phyloP scores from a whole-genome alignment of 2,888 invertebrate species.

The Steinernema scapterisci region DNA sequence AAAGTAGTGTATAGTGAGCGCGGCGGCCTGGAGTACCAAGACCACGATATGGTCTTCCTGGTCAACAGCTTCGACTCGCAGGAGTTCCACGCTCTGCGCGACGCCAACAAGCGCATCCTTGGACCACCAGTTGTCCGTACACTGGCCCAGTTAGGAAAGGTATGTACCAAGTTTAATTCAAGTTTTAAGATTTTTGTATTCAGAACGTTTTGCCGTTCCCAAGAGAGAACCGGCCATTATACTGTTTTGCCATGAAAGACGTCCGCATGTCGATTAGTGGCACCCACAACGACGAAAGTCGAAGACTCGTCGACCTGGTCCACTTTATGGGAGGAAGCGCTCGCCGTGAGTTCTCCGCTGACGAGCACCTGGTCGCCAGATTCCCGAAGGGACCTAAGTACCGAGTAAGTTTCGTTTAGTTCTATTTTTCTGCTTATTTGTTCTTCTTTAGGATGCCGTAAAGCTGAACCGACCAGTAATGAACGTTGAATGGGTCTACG shows the following conservation, averaged over 20 bases:
- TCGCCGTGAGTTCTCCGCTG: conserved; percentile 14
- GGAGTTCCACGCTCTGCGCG: conserved; percentile 30
- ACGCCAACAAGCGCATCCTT: conserved; percentile 29
- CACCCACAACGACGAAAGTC: conserved; percentile 29
- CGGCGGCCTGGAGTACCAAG: conserved; percentile 10
- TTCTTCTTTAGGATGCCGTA: conserved; percentile 17
- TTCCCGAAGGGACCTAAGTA: conserved; percentile 6
- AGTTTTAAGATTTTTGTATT: not conserved
- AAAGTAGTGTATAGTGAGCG: conserved; percentile 32
- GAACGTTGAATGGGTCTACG: conserved; percentile 32
- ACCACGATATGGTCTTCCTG: conserved; percentile 27
- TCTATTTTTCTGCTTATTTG: not conserved
- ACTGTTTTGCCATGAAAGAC: conserved; percentile 28
- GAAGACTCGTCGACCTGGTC: conserved; percentile 31
- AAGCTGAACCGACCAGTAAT: conserved; percentile 8
- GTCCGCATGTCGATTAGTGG: conserved; percentile 28
- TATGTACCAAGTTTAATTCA: not conserved
- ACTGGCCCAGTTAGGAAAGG: not conserved
- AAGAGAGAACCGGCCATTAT: conserved; percentile 29
- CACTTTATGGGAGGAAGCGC: conserved; percentile 38
- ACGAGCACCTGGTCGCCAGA: conserved; percentile 23
- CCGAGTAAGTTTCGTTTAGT: not conserved
- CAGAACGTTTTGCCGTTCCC: conserved; percentile 1
- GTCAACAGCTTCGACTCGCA: conserved; percentile 33
- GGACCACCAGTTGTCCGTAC: conserved; percentile 28